These are phyloP conservation scores for Helogale parvula DNA, from an alignment of 2,113 vertebrate genomes.

Conservation along the genomic window DNA sequence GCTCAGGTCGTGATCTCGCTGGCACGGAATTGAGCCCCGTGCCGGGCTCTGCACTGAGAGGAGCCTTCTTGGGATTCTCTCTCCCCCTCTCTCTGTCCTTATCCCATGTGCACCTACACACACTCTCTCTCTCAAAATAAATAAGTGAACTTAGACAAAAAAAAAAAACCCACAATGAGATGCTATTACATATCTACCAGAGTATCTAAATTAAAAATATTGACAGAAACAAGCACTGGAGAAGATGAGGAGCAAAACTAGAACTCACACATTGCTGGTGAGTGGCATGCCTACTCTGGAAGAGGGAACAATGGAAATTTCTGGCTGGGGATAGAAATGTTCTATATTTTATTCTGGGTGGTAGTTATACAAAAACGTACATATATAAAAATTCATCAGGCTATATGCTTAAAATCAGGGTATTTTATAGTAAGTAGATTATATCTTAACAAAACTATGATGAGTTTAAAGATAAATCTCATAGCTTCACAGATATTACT, in stretches of 20 bases:
- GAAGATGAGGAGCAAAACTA: background rate
- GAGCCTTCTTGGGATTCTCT: too few relatives aligned
- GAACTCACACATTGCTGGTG: background rate
- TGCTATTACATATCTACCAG: background rate
- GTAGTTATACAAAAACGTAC: background rate
- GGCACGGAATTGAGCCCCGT: too few relatives aligned
- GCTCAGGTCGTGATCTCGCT: too few relatives aligned
- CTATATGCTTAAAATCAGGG: background rate
- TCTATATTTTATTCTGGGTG: background rate
- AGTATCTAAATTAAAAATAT: background rate
- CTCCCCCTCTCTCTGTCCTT: too few relatives aligned
- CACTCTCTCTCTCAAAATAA: too few relatives aligned
- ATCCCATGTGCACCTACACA: too few relatives aligned
- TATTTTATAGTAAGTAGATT: background rate
- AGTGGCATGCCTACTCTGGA: background rate
- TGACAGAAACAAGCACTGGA: background rate
- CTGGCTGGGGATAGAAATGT: background rate
- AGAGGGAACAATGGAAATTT: background rate
- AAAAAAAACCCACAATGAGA: background rate
- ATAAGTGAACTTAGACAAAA: too few relatives aligned
- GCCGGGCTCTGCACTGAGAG: too few relatives aligned
- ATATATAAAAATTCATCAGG: background rate
- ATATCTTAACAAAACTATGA: background rate
- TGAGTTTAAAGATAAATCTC: slow-evolving; percentile 6
- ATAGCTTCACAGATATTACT: background rate